A percentile compares a stretch with the other conserved stretches of the same genome.
Conservation (phyloP, 2,888 invertebrate species). For the Muscina levida region DNA sequence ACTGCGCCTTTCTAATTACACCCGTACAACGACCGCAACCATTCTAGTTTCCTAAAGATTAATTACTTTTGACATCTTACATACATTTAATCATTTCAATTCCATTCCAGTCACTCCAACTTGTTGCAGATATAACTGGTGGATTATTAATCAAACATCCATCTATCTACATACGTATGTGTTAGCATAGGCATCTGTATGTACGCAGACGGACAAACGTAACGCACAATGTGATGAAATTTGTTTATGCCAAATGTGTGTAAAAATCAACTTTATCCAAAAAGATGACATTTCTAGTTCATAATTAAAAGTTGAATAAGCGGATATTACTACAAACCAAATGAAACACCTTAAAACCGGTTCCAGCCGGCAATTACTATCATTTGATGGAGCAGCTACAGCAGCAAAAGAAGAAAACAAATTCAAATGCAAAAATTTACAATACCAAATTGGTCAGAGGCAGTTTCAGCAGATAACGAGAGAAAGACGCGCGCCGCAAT, state of each 20-base stretch:
- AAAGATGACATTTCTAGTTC: conserved; percentile 20
- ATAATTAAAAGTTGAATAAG: conserved; percentile 9
- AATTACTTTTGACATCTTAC: too few relatives aligned
- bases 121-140: conserved; percentile 92
- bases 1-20: too few relatives aligned
- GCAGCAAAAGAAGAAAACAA: too few relatives aligned
- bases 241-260: not conserved
- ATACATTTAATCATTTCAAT: too few relatives aligned
- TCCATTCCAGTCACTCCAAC: conserved; percentile 82
- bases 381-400: too few relatives aligned
- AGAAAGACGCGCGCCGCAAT: not conserved
- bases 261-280: not conserved
- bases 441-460: conserved; percentile 13
- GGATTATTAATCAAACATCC: conserved; percentile 91
- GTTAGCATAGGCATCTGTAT: too few relatives aligned
- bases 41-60: too few relatives aligned
- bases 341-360: conserved; percentile 13
- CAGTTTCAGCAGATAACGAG: not conserved
- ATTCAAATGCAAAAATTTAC: conserved; percentile 1
- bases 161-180: conserved; percentile 89
- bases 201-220: too few relatives aligned
- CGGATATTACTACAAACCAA: conserved; percentile 7
- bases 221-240: too few relatives aligned
- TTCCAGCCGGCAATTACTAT: conserved; percentile 11
- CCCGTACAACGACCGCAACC: too few relatives aligned